Evolutionary conservation across 2,797 vertebrate genomes (phyloP).

Genomic region (Urophycis tenuis): DNA sequence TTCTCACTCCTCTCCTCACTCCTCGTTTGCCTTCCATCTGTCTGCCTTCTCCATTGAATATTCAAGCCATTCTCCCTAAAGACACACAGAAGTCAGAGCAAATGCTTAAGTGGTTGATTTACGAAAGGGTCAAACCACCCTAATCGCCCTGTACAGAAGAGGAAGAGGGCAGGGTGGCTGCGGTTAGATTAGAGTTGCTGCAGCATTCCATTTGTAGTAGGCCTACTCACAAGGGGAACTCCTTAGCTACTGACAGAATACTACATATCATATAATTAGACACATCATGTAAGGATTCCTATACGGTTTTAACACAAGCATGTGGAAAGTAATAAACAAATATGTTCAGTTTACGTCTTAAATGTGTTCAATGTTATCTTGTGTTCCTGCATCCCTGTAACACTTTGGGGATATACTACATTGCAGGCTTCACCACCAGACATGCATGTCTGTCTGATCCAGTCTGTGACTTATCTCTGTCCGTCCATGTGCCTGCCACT

Average conservation of each 20-base stretch:
- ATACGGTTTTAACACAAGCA: background rate
- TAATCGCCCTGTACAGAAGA: background rate
- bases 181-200: background rate
- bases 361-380: background rate
- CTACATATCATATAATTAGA: too few relatives aligned
- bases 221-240: background rate
- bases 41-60: background rate
- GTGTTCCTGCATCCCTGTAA: background rate
- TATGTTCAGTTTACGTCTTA: background rate
- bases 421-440: background rate
- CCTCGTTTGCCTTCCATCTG: too few relatives aligned
- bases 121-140: background rate
- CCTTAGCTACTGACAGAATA: too few relatives aligned
- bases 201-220: background rate
- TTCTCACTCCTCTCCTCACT: too few relatives aligned
- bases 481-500: constrained; percentile 9
- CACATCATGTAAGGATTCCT: too few relatives aligned
- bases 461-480: constrained; percentile 9
- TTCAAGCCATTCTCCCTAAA: background rate
- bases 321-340: background rate
- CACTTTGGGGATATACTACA: background rate
- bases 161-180: background rate
- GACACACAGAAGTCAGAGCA: background rate
- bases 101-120: too few relatives aligned
- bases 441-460: background rate